Evolutionary conservation across 2,888 invertebrate genomes (phyloP).

Genomic region (Autographa gamma): DNA sequence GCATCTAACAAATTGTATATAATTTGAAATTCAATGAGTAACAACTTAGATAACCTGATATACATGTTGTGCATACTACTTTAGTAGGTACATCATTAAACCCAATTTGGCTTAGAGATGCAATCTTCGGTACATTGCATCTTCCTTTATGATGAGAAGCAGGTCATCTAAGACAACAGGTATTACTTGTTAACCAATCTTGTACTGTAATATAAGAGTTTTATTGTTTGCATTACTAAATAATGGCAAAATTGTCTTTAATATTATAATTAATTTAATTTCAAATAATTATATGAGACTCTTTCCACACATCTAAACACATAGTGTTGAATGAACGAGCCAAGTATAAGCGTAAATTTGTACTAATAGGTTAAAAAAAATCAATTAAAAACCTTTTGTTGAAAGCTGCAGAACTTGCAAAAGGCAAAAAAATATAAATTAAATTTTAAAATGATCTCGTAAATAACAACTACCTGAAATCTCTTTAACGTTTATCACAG

Average conservation of each 20-base stretch:
- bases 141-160: conserved; percentile 36
- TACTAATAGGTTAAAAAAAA: not conserved
- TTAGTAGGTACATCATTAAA: conserved; percentile 4
- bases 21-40: not conserved
- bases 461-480: not conserved
- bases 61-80: not conserved
- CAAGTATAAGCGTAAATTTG: not conserved
- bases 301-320: not conserved
- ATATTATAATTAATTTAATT: not conserved
- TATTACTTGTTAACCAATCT: conserved; percentile 34
- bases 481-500: not conserved
- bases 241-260: not conserved
- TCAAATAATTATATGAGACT: no score
- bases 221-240: not conserved
- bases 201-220: not conserved
- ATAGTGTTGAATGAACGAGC: no score
- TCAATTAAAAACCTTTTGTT: not conserved
- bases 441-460: not conserved
- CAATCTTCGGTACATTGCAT: conserved; percentile 18
- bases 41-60: not conserved
- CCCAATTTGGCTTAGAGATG: conserved; percentile 1
- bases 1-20: not conserved
- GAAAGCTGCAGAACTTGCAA: not conserved
- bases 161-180: conserved; percentile 34
- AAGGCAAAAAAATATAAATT: not conserved